Base-by-base conservation (phyloP, 2,888 invertebrate genomes). In the Scelioninae gen. 1 region DNA sequence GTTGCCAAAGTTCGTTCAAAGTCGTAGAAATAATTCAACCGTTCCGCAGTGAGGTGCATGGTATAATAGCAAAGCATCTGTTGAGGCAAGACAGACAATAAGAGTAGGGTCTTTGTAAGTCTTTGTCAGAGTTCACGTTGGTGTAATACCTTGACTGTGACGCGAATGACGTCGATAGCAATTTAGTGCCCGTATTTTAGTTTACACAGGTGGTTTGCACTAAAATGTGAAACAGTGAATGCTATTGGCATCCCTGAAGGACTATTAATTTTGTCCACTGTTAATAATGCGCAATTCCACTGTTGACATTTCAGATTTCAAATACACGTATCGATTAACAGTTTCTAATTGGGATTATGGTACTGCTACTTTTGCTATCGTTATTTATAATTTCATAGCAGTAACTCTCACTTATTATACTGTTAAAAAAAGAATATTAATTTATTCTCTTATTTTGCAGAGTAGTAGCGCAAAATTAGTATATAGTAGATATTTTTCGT, bases 151-250 rank as follows among this genome's bases (percentile, higher is more conserved):
- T 65, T n/a, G 31, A 65, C 47, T 63, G 47, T 63, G 62, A 45
- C 32, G 29, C 43, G 16, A 34, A 49, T 10, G 63, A 13, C 15
- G 51, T 62, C 16, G 34, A 34, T n/a, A 9, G 51, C 31, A 65
- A 65, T 65, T 65, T 10, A 40, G 51, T 23, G 16, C 7, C 23
- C 7, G 49, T 38, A 65, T 16, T 65, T 65, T 65, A 23, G 51
- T 65, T 65, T 65, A 51, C 38, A 65, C 51, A 51, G 51, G 51
- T 51, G 34, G 65, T 65, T 34, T 31, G 51, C 65, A 51, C 65
- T 34, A 34, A 51, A 49, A 65, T 65, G 38, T n/a, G 40, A 40
- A 40, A 11, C 40, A 10, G 8, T 40, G 10, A 40, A 47, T 45
- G 60, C 29, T 45, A 60, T 60, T 45, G 60, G 60, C 60, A 60